A percentile compares a stretch with the other conserved stretches of the same genome.
These are phyloP conservation scores for Psilopsiagon aymara DNA, from an alignment of 2,113 vertebrate genomes.

Conservation along the genomic window DNA sequence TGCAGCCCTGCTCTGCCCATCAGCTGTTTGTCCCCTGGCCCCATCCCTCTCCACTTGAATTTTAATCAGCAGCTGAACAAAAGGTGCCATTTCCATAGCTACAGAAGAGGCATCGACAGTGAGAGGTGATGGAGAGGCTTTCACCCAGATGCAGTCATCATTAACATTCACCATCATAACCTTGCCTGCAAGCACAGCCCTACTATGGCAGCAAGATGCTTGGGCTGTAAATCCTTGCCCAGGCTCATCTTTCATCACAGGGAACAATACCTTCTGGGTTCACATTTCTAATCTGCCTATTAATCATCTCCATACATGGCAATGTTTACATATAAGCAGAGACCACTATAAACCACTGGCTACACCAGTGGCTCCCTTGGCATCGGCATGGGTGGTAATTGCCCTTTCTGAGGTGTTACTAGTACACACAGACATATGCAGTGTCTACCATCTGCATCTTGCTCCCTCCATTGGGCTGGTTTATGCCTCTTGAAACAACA, in stretches of 20 bases:
- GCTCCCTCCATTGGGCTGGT: background rate
- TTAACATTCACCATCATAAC: conserved; percentile 4
- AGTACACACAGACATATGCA: rapidly evolving
- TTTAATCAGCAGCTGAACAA: conserved; percentile 11
- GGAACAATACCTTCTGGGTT: background rate
- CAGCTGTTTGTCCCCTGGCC: background rate
- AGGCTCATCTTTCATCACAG: background rate
- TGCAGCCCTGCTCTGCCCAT: background rate
- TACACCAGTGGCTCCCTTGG: background rate
- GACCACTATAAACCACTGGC: background rate
- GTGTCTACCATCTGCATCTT: background rate
- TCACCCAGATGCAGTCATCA: background rate
- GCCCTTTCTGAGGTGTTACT: background rate
- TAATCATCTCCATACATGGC: background rate
- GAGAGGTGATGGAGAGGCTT: conserved; percentile 29
- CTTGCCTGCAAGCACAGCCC: background rate
- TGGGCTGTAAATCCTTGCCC: background rate
- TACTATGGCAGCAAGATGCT: background rate
- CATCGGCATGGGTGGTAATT: background rate
- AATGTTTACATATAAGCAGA: background rate
- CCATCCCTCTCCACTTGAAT: background rate
- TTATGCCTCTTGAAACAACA: background rate
- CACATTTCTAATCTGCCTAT: background rate
- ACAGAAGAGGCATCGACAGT: background rate
- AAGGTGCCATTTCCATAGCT: conserved; percentile 41